Evolutionary conservation across 2,888 invertebrate genomes (phyloP).

Genomic region (Hirtodrosophila duncani): DNA sequence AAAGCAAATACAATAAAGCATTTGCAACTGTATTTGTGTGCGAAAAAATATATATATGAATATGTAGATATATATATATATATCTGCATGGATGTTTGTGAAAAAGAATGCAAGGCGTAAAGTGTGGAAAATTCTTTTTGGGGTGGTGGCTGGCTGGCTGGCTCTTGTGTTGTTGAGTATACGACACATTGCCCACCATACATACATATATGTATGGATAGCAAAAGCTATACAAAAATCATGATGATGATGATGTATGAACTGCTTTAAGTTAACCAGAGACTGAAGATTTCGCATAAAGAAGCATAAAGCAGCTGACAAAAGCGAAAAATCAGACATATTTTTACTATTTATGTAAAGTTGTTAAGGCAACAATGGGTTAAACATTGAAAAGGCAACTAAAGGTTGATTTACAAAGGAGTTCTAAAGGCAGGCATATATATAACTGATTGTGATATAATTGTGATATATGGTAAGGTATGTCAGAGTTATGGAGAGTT

Average conservation of each 20-base stretch:
- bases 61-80: slow-evolving; percentile 5
- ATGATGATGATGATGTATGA: too few species aligned
- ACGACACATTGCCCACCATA: slow-evolving; percentile 57
- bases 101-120: slow-evolving; percentile 20
- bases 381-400: too few species aligned
- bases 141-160: slow-evolving; percentile 51
- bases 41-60: slow-evolving; percentile 22
- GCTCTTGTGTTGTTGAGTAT: slow-evolving; percentile 53
- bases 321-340: slow-evolving; percentile 1
- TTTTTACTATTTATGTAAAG: neutral
- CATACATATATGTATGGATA: slow-evolving; percentile 1
- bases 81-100: slow-evolving; percentile 11
- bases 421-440: too few species aligned
- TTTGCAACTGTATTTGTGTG: too few species aligned
- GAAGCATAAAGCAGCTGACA: neutral
- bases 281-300: slow-evolving; percentile 6
- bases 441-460: too few species aligned
- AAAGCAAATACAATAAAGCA: slow-evolving; percentile 60
- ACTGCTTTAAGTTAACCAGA: slow-evolving; percentile 28
- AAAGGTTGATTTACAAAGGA: too few species aligned
- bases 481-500: too few species aligned
- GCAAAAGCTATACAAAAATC: slow-evolving; percentile 1
- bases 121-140: slow-evolving; percentile 35
- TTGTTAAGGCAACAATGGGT: neutral
- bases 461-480: too few species aligned